Percentiles rank a stretch among this genome's conserved stretches.
phyloP scores from a whole-genome alignment of 1,140 invertebrate genomes.

The Ceratosolen solmsi region DNA sequence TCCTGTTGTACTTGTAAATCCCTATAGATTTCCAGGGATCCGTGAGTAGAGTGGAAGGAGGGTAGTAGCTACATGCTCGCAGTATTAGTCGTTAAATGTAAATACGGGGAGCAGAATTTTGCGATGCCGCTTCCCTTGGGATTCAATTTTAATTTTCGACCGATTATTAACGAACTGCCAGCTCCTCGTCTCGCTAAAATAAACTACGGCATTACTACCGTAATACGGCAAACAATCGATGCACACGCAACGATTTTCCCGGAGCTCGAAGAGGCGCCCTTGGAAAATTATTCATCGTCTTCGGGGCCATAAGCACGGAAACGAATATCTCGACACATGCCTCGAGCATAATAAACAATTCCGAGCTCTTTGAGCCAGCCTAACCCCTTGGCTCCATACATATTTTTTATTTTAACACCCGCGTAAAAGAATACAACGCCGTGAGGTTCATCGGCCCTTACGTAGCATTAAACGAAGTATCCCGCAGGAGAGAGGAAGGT shows the following conservation, averaged over 20 bases:
- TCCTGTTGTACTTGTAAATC: too few species aligned
- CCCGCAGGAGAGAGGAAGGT: background rate
- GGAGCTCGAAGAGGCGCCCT: background rate
- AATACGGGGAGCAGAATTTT: background rate
- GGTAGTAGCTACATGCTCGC: too few species aligned
- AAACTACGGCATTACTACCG: background rate
- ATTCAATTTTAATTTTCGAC: background rate
- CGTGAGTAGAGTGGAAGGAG: too few species aligned
- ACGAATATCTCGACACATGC: slow-evolving; percentile 10
- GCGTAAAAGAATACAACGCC: slow-evolving; percentile 1
- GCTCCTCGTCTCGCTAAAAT: background rate
- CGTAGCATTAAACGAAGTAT: background rate
- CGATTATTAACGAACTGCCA: background rate
- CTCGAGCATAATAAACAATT: slow-evolving; percentile 40
- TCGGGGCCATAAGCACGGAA: slow-evolving; percentile 19
- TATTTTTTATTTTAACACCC: slow-evolving; percentile 40
- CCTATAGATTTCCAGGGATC: background rate
- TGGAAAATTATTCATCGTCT: background rate
- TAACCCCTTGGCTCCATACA: slow-evolving; percentile 8
- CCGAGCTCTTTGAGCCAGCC: background rate
- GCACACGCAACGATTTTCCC: background rate
- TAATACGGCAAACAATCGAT: background rate
- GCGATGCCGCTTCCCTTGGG: background rate
- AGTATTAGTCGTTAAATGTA: background rate
- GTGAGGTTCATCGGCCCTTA: slow-evolving; percentile 38